These are phyloP conservation scores for Albula goreensis DNA, from an alignment of 2,113 vertebrate genomes.

Conservation along the genomic window DNA sequence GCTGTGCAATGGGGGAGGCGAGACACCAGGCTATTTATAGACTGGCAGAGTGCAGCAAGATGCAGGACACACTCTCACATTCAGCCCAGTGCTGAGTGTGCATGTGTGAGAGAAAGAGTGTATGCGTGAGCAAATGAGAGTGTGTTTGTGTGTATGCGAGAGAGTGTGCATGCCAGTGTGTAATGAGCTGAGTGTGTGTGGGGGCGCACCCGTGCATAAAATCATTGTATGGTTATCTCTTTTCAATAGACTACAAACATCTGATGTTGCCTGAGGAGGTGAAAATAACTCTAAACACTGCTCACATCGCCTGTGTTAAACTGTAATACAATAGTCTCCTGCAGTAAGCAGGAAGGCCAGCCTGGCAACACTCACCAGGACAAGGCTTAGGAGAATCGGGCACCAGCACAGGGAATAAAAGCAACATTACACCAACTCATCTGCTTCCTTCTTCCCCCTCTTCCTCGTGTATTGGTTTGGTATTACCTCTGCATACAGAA, in stretches of 20 bases:
- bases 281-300: slow-evolving; percentile 11
- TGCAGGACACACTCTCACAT: slow-evolving; percentile 6
- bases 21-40: slow-evolving; percentile 57
- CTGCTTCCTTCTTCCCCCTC: neutral
- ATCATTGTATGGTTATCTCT: slow-evolving; percentile 16
- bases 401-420: neutral
- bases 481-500: neutral
- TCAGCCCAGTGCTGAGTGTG: neutral
- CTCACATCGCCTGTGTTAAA: neutral
- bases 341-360: neutral
- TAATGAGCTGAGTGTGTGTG: slow-evolving; percentile 27
- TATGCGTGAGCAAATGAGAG: slow-evolving; percentile 21
- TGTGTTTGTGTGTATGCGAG: slow-evolving; percentile 19
- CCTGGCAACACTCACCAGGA: neutral
- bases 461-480: neutral
- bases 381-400: neutral
- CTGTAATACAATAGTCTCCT: neutral
- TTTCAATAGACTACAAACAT: slow-evolving; percentile 13
- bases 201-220: neutral
- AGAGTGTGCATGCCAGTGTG: slow-evolving; percentile 11
- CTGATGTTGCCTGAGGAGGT: neutral
- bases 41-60: slow-evolving; percentile 35
- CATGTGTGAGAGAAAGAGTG: neutral
- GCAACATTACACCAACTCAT: neutral
- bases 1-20: slow-evolving; percentile 37